These are phyloP conservation scores for Corythaeola cristata DNA, from an alignment of 2,113 vertebrate genomes.

Conservation along the genomic window DNA sequence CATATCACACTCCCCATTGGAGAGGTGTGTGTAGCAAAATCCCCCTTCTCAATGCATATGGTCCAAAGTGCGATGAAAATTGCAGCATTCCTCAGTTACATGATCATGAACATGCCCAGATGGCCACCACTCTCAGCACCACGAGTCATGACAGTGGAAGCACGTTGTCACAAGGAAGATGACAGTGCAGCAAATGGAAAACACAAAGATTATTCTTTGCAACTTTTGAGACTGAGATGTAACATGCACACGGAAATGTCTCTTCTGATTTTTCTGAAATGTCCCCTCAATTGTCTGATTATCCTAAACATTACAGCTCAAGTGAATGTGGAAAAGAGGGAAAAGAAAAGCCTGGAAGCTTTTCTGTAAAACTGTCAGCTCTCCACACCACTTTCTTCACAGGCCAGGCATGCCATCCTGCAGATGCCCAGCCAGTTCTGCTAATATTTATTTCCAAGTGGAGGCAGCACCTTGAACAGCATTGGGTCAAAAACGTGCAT, in stretches of 20 bases:
- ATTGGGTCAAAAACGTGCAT: accelerated
- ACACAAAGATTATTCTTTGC: neutral
- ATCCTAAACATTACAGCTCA: neutral
- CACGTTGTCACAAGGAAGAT: accelerated
- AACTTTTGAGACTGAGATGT: neutral
- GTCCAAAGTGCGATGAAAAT: neutral
- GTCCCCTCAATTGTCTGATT: neutral
- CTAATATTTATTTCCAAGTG: neutral
- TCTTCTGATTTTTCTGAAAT: neutral
- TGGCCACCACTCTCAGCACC: neutral
- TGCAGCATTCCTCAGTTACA: neutral
- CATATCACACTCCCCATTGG: neutral
- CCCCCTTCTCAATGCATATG: neutral
- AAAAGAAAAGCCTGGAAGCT: neutral
- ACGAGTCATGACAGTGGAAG: neutral
- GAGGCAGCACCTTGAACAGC: neutral
- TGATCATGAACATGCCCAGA: accelerated
- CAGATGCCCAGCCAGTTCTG: neutral
- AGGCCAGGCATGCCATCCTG: neutral
- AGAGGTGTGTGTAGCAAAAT: neutral
- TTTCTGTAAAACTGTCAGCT: neutral
- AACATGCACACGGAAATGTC: neutral
- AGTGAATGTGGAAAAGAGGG: neutral
- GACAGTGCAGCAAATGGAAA: neutral
- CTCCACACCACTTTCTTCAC: neutral